Percentiles rank a stretch among this genome's conserved stretches.
These are phyloP conservation scores for Ammospiza nelsoni DNA, from an alignment of 2,113 vertebrate species.

Conservation along the genomic window DNA sequence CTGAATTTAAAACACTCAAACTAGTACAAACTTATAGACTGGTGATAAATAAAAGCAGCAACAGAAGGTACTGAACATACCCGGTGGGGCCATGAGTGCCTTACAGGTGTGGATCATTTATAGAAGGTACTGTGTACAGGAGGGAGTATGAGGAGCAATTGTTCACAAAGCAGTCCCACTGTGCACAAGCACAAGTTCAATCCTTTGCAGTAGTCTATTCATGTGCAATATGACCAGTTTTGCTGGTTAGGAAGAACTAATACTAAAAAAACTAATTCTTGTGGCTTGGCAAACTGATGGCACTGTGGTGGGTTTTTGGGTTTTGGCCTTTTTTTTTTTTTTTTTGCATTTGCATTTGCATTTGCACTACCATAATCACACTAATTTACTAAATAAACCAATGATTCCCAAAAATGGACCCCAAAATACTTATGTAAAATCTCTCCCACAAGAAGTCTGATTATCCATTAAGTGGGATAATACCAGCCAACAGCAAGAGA, in stretches of 20 bases:
- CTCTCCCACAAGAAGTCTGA: constrained; percentile 17
- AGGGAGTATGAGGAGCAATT: not conserved
- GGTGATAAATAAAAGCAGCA: not conserved
- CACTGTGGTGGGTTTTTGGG: not conserved
- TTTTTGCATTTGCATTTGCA: not conserved
- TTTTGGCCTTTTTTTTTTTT: not conserved
- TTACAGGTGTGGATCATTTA: not conserved
- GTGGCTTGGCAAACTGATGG: not conserved
- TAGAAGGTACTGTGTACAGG: rapidly evolving
- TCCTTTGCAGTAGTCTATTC: not conserved
- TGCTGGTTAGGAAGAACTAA: not conserved
- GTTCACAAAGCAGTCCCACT: not conserved
- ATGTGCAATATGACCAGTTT: not conserved
- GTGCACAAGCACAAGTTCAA: not conserved
- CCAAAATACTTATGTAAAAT: constrained; percentile 38
- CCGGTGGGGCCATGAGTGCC: not conserved
- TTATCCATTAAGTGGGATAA: constrained; percentile 38
- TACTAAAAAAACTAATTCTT: not conserved
- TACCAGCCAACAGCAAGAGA: constrained; percentile 44
- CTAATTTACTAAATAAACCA: not conserved
- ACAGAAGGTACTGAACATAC: not conserved
- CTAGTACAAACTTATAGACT: not conserved
- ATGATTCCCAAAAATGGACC: not conserved
- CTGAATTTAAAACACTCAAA: not conserved
- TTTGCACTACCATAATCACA: not conserved